Base-by-base conservation (phyloP, 1,140 invertebrate species). In the Lethocerus indicus region DNA sequence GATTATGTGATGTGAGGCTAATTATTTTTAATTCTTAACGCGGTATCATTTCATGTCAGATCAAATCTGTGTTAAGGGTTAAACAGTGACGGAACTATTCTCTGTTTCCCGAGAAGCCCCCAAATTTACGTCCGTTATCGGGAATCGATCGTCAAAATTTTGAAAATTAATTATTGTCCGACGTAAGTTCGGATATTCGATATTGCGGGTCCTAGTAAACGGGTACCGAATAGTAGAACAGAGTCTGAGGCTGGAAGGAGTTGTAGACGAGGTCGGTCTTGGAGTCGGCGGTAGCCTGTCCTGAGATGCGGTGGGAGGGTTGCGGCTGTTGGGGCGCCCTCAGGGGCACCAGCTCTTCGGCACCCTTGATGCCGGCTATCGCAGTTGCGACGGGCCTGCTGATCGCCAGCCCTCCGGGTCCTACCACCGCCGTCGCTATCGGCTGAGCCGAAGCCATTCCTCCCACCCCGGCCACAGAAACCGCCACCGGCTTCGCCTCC, bases 381-480 rank as follows among this genome's bases (percentile, higher is more conserved):
- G 79, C 78, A 0, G 78, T 81, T 18, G 71, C 78, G 2, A 80
- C 67, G 2, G 79, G 79, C 12, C 73, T 65, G 0, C 78, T 73
- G 1, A 82, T 65, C 1, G 79, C 78, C 9, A 81, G 61, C 1
- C 79, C 78, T 26, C 71, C 71, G 0, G 72, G 69, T 0, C 75
- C 75, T 0, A 78, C 78, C 1, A 82, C 70, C 0, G 79, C 78
- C 2, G 76, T 77, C 0, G 70, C 79, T 27, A 74, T 63, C 0
- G 79, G 79, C 57, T 78, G 73, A 13, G 76, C 75, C 1, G 75
- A 74, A 21, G 79, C 79, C 16, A 81, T 67, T 12, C 79, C 79
- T 13, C 73, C 47, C 16, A 52, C 58, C 56, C 69, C 69, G 25
- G 69, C 69, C 25, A 70, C 62, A 2, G 68, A 64, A 36, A 71